Evolutionary conservation across 1,140 invertebrate species (phyloP), one percentile per base, ranked within the genome.

Genomic region (Lamellibrachia luymesi): DNA sequence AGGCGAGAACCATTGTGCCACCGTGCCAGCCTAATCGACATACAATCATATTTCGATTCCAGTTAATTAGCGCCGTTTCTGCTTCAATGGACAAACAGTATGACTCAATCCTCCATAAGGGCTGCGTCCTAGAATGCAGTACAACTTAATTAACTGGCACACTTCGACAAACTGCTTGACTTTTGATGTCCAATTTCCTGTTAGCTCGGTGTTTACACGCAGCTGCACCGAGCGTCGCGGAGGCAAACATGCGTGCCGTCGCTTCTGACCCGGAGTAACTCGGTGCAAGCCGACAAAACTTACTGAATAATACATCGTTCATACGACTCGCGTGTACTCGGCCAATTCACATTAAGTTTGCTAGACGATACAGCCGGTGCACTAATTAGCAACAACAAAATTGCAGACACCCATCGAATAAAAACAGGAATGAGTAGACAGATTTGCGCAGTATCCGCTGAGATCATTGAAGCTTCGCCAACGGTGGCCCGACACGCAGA

Each of bases 111-210:
- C 64, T 22, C 17, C 64, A 80, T 4, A 80, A 80, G 6, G 64
- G 64, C 17, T 56, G 6, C 52, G 52, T 80, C 64, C 25, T 22
- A 22, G 64, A 80, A 80, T 80, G 64, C 64, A 80, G 64, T 80
- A 22, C 64, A 80, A 80, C 64, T 80, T 80, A 80, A 80, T 80
- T 80, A 80, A 80, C 64, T 80, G 64, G 64, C 64, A 80, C 64
- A 80, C 64, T 80, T 80, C 64, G 5, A 22, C 64, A 80, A 80
- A 8, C 64, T 22, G 64, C 13, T 22, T 80, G 13, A 80, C 64
- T 80, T 80, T 80, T 80, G 5, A 80, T 80, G 2, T 80, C 64
- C 64, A 10, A 17, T 80, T 80, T 80, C 6, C 64, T 80, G 64
- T 80, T 80, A 22, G 64, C 64, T 80, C 64, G 64, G 64, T 80